Base-by-base conservation (phyloP, 2,888 invertebrate species). In the Drosophila neonasuta region DNA sequence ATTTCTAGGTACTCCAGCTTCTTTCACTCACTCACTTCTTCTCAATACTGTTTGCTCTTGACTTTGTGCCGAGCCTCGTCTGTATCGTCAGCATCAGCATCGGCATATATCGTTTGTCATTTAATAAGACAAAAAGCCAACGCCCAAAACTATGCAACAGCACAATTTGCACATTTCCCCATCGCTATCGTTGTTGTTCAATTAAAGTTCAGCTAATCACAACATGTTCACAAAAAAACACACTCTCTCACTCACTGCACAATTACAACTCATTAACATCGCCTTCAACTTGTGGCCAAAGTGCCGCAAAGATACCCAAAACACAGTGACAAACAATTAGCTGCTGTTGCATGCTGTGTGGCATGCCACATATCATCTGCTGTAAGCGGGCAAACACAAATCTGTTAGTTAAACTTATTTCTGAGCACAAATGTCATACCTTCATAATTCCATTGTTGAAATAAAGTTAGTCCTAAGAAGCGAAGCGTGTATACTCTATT, bases 261-360 rank as follows among this genome's bases (percentile, higher is more conserved):
- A 77, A 71, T 60, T 59, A 57, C 64, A 51, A 41, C 66, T 67
- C 68, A 86, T 86, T 83, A 69, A 74, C 69, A 68, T 59, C 67
- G 45, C 68, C 80, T 71, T 83, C 51, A 57, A 65, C 66, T 44
- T 57, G 29, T 24, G 44, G 29, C 60, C 42, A 65, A 69, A 56
- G 45, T 6, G 56, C 77, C 80, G 41, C 66, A 70, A 67, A 72
- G 52, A 66, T 69, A 63, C 62, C 71, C 24, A 24, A 63, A 52
- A 29, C 48, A 78, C 13, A 17, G 56, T 15, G n/a, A 2, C 68
- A 70, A 80, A 80, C 80, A 80, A 74, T 83, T 85, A 77, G 64
- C 70, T 76, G 63, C 39, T 41, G 29, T 17, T 15, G 34, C 50
- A 17, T 55, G 36, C 36, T 65, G 51, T 73, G 73, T 57, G 73